Conservation (phyloP, 2,113 vertebrate species). For the Engraulis encrasicolus region DNA sequence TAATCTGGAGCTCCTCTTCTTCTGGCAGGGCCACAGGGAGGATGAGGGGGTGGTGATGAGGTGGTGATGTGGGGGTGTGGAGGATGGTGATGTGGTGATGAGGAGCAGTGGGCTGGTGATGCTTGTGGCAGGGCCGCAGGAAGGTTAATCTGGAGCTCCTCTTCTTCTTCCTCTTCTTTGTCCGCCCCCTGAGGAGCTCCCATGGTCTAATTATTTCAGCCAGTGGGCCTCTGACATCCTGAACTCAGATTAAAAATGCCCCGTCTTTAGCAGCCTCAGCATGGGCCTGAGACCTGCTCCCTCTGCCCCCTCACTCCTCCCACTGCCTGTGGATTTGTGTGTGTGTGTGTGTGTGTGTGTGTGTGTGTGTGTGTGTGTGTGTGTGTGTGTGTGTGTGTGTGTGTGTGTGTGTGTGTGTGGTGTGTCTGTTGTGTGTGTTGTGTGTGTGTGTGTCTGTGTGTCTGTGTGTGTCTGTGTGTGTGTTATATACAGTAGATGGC, state of each 20-base stretch:
- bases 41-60: no score
- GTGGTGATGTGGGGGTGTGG: no score
- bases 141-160: constrained; percentile 1
- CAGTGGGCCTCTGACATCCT: background rate
- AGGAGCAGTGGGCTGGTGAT: no score
- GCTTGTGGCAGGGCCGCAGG: no score
- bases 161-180: background rate
- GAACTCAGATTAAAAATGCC: constrained; percentile 6
- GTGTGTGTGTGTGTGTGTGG: background rate
- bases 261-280: background rate
- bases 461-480: background rate
- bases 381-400: no score
- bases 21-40: background rate
- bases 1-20: background rate
- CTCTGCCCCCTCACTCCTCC: background rate
- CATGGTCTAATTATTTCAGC: constrained; percentile 13
- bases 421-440: background rate
- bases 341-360: no score
- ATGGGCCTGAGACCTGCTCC: background rate
- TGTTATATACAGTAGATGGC: background rate
- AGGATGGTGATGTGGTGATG: no score
- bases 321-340: no score
- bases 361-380: no score
- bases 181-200: background rate
- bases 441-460: background rate